Evolutionary conservation across 2,797 vertebrate genomes (phyloP).

Genomic region (Enteromius paludinosus): DNA sequence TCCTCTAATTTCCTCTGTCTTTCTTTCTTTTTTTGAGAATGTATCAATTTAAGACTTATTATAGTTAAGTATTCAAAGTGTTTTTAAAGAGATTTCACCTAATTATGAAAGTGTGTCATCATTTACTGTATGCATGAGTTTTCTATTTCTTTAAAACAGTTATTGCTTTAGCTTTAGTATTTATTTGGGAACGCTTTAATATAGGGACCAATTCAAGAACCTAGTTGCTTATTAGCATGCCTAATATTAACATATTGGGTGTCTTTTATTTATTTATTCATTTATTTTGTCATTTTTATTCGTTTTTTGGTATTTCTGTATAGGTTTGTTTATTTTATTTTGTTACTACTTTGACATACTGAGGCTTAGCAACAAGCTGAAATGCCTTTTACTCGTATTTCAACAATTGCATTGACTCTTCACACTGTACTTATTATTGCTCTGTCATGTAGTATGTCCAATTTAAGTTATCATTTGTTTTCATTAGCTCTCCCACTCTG

Average conservation of each 20-base stretch:
- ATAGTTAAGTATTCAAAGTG: neutral
- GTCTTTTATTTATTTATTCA: neutral
- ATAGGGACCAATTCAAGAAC: neutral
- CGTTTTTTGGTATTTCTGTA: neutral
- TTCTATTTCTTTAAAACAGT: neutral
- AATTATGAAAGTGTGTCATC: neutral
- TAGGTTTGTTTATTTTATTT: neutral
- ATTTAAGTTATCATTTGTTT: slow-evolving; percentile 62
- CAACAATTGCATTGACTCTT: neutral
- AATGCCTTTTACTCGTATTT: neutral
- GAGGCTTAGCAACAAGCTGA: neutral
- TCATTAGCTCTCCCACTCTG: slow-evolving; percentile 62
- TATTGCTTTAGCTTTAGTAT: neutral
- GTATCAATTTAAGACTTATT: neutral
- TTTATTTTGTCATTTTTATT: neutral
- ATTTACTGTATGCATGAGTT: neutral
- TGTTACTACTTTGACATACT: neutral
- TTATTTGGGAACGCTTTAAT: too few relatives aligned
- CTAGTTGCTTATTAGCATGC: neutral
- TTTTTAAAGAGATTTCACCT: neutral
- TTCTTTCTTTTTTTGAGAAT: neutral
- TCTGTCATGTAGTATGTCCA: slow-evolving; percentile 37
- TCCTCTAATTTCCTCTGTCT: neutral
- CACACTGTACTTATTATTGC: slow-evolving; percentile 47
- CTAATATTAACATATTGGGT: neutral